phyloP scores from a whole-genome alignment of 2,888 invertebrate species.

The Emmelina monodactyla region DNA sequence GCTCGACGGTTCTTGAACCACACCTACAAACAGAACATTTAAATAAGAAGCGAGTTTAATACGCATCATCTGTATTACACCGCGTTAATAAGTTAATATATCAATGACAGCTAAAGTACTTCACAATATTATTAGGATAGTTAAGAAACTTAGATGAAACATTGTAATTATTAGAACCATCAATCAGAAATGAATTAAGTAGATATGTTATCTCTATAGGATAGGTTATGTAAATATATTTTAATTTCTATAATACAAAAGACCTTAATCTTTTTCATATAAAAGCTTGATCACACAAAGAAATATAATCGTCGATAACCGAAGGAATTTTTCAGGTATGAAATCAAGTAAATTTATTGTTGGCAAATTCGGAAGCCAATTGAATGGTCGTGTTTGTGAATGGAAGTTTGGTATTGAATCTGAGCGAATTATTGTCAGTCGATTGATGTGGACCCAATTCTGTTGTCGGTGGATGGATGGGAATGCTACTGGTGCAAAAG shows the following conservation, averaged over 20 bases:
- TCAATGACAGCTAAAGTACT: too few species aligned
- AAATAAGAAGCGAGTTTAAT: too few species aligned
- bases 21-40: conserved; percentile 76
- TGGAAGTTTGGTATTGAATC: conserved; percentile 26
- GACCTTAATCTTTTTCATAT: too few species aligned
- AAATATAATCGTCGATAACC: background rate
- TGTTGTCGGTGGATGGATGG: conserved; percentile 25
- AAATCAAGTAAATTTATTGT: conserved; percentile 29
- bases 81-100: too few species aligned
- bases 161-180: too few species aligned
- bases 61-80: too few species aligned
- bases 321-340: conserved; percentile 20
- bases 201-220: too few species aligned
- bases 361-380: conserved; percentile 4
- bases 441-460: conserved; percentile 42
- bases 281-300: background rate
- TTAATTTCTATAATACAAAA: too few species aligned
- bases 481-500: conserved; percentile 8
- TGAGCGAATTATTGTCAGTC: conserved; percentile 29
- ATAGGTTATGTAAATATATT: too few species aligned
- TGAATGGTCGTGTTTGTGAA: conserved; percentile 20
- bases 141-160: too few species aligned
- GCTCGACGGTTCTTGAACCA: conserved; percentile 97
- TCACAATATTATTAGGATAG: too few species aligned
- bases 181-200: too few species aligned